These are phyloP conservation scores for Himalopsyche anomala DNA, from an alignment of 2,888 invertebrate genomes.

Conservation along the genomic window DNA sequence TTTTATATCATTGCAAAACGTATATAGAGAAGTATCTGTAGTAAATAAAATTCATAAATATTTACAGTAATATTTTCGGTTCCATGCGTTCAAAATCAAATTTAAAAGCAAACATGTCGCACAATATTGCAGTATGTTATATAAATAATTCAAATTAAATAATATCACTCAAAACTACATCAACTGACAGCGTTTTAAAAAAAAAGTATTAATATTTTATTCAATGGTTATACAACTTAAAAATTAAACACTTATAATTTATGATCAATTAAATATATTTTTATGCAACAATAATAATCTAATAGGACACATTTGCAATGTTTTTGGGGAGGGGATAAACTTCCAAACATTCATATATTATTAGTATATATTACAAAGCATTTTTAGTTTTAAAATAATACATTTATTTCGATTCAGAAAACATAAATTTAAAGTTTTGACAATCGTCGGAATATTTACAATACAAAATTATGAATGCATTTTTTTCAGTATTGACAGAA, in stretches of 20 bases:
- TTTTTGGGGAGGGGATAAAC: slow-evolving; percentile 38
- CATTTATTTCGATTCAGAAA: no score
- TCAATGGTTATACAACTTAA: slow-evolving; percentile 36
- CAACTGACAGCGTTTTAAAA: not conserved
- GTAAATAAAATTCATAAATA: no score
- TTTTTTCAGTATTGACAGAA: no score
- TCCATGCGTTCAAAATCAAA: no score
- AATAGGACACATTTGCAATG: slow-evolving; percentile 54
- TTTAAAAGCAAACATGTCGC: no score
- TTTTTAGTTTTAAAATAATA: not conserved
- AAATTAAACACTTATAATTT: slow-evolving; percentile 24
- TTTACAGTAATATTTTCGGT: no score
- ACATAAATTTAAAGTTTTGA: no score
- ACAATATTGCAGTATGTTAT: not conserved
- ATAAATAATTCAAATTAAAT: not conserved
- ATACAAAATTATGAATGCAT: no score
- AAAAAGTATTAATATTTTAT: not conserved
- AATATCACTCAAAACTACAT: not conserved
- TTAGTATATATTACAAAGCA: slow-evolving; percentile 24
- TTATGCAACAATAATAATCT: slow-evolving; percentile 47
- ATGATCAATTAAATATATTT: slow-evolving; percentile 52
- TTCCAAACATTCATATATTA: slow-evolving; percentile 34
- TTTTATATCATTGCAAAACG: no score
- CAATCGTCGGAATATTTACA: no score
- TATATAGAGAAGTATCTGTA: no score